Base-by-base conservation (phyloP, 1,140 invertebrate species). In the Papilio dardanus region DNA sequence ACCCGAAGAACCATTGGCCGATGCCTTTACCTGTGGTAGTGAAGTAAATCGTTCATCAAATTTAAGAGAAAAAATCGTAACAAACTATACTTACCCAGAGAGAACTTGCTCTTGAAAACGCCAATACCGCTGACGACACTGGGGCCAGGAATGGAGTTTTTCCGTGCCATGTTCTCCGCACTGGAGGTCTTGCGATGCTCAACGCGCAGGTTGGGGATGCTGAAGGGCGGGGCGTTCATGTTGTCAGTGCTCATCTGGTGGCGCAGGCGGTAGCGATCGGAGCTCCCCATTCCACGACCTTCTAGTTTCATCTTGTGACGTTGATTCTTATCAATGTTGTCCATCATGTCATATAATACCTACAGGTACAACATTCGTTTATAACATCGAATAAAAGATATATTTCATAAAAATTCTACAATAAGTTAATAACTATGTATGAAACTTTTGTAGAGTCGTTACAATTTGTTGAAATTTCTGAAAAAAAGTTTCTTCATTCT, bases 331-430 rank as follows among this genome's bases (percentile, higher is more conserved):
- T 99, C 98, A 74, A 99, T 98, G 81, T 97, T 96, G 79, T 98
- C 97, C 73, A 99, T 92, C 98, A 99, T 99, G 81, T 98, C 97
- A 83, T 98, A 97, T n/a, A 99, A 94, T 6, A 98, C 94, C 94
- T 95, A 74, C n/a, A 71, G 30, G 3, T 77, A 66, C 21, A 62
- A 62, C 10, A 14, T 28, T 5, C 10, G 14, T 62, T 14, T 62
- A 30, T 28, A 62, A 28, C 10, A 54, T 50, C 5, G n/a, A 7
- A 50, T 16, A 62, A 62, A 62, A 62, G 21, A 28, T 28, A 12
- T 31, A 28, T n/a, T 65, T 0, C 16, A 31, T 6, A 33, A 28
- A 28, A 30, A 12, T 24, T 62, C 21, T 30, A 30, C 14, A 28
- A 6, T 65, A 10, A 8, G 6, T 65, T 30, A 50, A 7, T 19